Evolutionary conservation across 2,797 vertebrate species (phyloP).

Genomic region (Phrynocephalus vlangalii): DNA sequence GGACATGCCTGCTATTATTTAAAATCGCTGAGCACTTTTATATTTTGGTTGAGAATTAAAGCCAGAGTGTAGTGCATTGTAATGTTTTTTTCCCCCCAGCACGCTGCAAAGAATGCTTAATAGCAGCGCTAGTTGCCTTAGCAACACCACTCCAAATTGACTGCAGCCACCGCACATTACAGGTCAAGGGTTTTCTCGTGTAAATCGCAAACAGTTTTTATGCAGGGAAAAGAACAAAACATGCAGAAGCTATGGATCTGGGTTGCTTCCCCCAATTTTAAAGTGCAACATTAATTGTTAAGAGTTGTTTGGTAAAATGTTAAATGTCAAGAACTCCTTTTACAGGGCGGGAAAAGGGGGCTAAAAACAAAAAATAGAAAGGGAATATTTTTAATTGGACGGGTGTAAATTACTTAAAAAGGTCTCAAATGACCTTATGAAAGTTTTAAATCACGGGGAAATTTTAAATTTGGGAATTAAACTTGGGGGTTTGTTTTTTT

Average conservation of each 20-base stretch:
- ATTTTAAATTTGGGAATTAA: conserved; percentile 64
- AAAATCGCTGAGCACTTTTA: conserved; percentile 50
- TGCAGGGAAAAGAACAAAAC: conserved; percentile 21
- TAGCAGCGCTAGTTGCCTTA: conserved; percentile 13
- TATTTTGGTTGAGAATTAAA: conserved; percentile 23
- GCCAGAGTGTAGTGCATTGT: not conserved
- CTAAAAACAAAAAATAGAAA: not conserved
- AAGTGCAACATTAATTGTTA: conserved; percentile 7
- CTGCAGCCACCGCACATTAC: not conserved
- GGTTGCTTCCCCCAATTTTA: not conserved
- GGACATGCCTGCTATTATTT: conserved; percentile 24
- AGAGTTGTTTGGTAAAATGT: not conserved
- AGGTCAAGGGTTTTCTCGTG: not conserved
- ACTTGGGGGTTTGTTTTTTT: conserved; percentile 43
- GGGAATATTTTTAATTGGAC: conserved; percentile 45
- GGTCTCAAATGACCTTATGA: conserved; percentile 49
- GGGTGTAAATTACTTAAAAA: conserved; percentile 11
- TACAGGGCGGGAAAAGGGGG: not conserved
- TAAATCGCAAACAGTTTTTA: not conserved
- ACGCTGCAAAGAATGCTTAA: conserved; percentile 36
- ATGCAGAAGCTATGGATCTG: not conserved
- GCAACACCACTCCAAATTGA: not conserved
- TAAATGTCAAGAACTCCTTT: conserved; percentile 34
- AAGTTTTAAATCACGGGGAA: conserved; percentile 61
- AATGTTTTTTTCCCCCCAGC: conserved; percentile 36